Evolutionary conservation across 2,888 invertebrate genomes (phyloP), one percentile per base, ranked within the genome.

Genomic region (Synanthedon myopaeformis): DNA sequence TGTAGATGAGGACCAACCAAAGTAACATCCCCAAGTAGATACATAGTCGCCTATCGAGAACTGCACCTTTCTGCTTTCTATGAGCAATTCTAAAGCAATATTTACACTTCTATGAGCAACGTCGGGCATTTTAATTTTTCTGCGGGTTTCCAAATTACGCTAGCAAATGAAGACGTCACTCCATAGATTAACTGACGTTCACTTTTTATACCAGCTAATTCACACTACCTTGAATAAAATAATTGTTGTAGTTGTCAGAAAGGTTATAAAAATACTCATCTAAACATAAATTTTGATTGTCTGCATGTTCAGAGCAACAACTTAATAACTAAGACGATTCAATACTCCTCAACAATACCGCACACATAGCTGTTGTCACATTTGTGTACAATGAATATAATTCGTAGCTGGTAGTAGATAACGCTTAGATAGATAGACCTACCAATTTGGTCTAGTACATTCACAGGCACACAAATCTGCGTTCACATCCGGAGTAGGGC

Each of bases 401-500:
- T 35, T 35, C 35, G 61, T 66, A 62, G 63, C 64, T 42, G 57
- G 55, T 42, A 54, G 58, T 63, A 79, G 79, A 79, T 79, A 81
- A 76, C 72, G 74, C 68, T 69, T 68, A 71, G 80, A 76, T 72
- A 74, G 67, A 69, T 68, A 71, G 72, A 74, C 64, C 73, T 81
- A 82, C 83, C 78, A 79, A 77, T 81, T 80, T 74, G 70, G 82
- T 78, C 78, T 82, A 84, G 81, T 67, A 76, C 74, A 78, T 80
- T 81, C 81, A 78, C 79, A 77, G 69, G 67, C 76, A 64, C 72
- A 77, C 76, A 77, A 84, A 82, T 82, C 82, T 81, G 80, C 74
- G 79, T 70, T 79, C 72, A 76, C 81, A 85, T 87, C 86, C 86
- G 82, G 83, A 86, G 80, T 77, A 79, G 81, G 81, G 82, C 79